phyloP scores from a whole-genome alignment of 2,797 vertebrate genomes.

The Silurus lanzhouensis region DNA sequence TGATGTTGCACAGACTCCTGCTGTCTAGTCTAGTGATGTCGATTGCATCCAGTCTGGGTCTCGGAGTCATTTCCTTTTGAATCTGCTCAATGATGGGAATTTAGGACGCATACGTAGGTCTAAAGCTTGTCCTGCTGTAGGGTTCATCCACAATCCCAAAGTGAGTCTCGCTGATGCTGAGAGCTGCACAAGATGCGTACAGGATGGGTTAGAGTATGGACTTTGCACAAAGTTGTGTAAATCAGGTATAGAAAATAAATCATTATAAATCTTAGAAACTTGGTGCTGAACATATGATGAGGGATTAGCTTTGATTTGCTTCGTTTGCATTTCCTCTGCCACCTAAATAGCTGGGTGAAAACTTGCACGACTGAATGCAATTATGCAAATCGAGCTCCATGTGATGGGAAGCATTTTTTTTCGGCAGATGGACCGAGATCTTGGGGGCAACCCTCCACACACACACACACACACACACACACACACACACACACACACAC shows the following conservation, averaged over 20 bases:
- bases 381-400: conserved; percentile 41
- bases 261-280: background rate
- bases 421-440: conserved; percentile 88
- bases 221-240: background rate
- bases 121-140: background rate
- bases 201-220: too few species aligned
- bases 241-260: background rate
- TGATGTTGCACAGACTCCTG: background rate
- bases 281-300: conserved; percentile 6
- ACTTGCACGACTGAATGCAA: conserved; percentile 11
- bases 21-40: background rate
- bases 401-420: conserved; percentile 44
- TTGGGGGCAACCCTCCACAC: conserved; percentile 59
- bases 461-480: background rate
- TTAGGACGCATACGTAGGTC: background rate
- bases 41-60: background rate
- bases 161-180: background rate
- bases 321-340: conserved; percentile 21
- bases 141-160: background rate
- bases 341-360: conserved; percentile 14
- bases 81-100: background rate
- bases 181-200: background rate
- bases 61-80: background rate
- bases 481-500: conserved; percentile 9
- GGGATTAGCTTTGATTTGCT: conserved; percentile 27